Evolutionary conservation across 1,140 invertebrate species (phyloP).

Genomic region (Amphibalanus amphitrite): DNA sequence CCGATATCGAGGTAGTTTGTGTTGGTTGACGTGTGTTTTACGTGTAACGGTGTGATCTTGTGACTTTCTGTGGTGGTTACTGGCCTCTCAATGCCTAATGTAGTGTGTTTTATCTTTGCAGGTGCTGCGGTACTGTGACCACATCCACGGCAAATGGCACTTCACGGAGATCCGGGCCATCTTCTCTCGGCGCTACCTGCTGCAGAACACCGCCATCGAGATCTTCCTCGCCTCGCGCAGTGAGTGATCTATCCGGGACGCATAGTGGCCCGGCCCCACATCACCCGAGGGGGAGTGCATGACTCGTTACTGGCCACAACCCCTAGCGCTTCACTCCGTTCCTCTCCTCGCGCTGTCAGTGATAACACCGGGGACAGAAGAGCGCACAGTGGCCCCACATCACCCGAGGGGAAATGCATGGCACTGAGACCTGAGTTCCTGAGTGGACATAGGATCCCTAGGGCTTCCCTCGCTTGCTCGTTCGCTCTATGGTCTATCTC

Average conservation of each 20-base stretch:
- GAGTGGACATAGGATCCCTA: no score
- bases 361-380: no score
- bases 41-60: neutral
- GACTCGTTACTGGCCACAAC: no score
- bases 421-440: no score
- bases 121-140: slow-evolving; percentile 92
- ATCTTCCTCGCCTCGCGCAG: slow-evolving; percentile 97
- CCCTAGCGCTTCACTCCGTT: no score
- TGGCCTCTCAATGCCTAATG: neutral
- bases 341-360: slow-evolving; percentile 94
- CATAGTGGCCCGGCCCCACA: no score
- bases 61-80: neutral
- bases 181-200: slow-evolving; percentile 85
- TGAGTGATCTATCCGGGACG: slow-evolving; percentile 38
- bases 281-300: no score
- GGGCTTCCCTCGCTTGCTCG: no score
- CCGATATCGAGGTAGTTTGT: neutral
- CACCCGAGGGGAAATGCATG: no score
- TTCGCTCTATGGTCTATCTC: no score
- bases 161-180: slow-evolving; percentile 97
- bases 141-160: slow-evolving; percentile 97
- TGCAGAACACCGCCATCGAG: slow-evolving; percentile 94
- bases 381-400: no score
- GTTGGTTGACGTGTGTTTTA: neutral
- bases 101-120: slow-evolving; percentile 27